phyloP scores from a whole-genome alignment of 2,113 vertebrate genomes.

The Plecturocebus donacophilus region DNA sequence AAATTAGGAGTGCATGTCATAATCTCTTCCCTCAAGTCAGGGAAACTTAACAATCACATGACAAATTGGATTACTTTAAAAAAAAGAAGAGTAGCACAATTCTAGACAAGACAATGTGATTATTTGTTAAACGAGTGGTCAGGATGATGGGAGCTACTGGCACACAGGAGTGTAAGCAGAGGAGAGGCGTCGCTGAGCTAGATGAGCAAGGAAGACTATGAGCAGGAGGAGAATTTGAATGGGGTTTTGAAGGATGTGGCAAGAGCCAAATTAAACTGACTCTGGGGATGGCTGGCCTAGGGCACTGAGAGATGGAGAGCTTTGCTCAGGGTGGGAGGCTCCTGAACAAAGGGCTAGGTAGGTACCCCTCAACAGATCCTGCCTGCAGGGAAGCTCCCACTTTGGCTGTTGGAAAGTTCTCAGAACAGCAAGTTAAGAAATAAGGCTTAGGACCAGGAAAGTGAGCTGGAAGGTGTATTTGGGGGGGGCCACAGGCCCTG shows the following conservation, averaged over 20 bases:
- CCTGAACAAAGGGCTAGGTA: neutral
- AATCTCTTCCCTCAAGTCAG: neutral
- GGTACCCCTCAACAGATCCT: neutral
- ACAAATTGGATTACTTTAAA: neutral
- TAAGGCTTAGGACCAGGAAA: neutral
- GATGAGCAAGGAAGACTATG: neutral
- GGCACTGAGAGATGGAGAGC: neutral
- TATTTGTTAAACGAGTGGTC: neutral
- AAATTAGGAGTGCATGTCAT: neutral
- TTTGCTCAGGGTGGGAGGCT: neutral
- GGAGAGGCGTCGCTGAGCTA: neutral
- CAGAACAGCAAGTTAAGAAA: neutral
- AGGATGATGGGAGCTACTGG: neutral
- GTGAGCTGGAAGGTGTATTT: neutral
- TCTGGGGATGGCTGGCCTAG: neutral
- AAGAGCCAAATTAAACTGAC: neutral
- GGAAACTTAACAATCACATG: neutral
- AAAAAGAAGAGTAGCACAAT: neutral
- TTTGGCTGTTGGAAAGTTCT: neutral
- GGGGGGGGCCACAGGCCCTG: rapidly evolving
- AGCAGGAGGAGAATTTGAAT: neutral
- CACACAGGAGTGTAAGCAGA: neutral
- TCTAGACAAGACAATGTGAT: neutral
- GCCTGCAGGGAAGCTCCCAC: neutral
- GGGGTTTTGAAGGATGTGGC: neutral